A percentile compares a stretch with the other conserved stretches of the same genome.
Evolutionary conservation across 2,113 vertebrate species (phyloP).

Genomic region (Rana temporaria): DNA sequence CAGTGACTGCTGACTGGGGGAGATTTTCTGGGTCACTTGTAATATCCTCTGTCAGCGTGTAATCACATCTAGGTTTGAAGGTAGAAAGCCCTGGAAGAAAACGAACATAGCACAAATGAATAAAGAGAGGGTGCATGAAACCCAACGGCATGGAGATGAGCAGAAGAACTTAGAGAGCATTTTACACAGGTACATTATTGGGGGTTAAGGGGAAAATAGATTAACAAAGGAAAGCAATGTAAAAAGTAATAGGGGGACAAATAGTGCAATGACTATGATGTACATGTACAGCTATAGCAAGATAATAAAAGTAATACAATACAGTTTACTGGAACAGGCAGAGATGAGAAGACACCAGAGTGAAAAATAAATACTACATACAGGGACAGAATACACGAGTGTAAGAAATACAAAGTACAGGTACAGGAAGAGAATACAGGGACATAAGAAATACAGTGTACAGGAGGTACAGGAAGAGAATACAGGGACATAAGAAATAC

Average conservation of each 20-base stretch:
- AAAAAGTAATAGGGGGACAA: too few species aligned
- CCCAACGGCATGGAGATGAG: not conserved
- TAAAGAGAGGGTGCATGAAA: slow-evolving; percentile 19
- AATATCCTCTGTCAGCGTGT: slow-evolving; percentile 39
- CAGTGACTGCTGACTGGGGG: slow-evolving; percentile 64
- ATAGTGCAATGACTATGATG: too few species aligned
- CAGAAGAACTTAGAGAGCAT: not conserved
- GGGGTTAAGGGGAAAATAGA: not conserved
- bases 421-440: not conserved
- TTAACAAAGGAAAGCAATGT: too few species aligned
- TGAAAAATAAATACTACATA: too few species aligned
- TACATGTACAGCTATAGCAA: too few species aligned
- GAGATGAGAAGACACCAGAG: too few species aligned
- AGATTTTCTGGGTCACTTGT: slow-evolving; percentile 36
- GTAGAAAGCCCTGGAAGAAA: slow-evolving; percentile 42
- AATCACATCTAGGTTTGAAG: slow-evolving; percentile 20
- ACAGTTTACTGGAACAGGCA: not conserved
- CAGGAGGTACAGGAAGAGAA: not conserved
- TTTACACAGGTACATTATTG: not conserved
- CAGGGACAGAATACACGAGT: not conserved
- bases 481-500: not conserved
- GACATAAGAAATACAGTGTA: not conserved
- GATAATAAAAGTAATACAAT: too few species aligned
- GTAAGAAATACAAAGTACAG: not conserved
- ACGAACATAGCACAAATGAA: slow-evolving; percentile 10